These are phyloP conservation scores for Lagocephalus sceleratus DNA, from an alignment of 2,797 vertebrate genomes.

Conservation along the genomic window DNA sequence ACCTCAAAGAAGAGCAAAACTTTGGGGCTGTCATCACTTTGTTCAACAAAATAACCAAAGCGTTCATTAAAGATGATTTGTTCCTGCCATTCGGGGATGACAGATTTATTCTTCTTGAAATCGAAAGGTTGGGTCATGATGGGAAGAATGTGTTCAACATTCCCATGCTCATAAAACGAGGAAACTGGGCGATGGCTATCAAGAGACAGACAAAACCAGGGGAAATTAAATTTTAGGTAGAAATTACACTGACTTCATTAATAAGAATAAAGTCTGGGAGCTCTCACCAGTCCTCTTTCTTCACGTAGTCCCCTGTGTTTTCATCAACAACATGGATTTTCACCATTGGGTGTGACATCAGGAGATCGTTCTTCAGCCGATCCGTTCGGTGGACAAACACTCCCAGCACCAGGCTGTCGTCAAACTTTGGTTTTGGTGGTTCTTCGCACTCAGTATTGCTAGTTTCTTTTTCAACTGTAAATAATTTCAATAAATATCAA, in stretches of 20 bases:
- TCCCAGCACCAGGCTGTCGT: conserved; percentile 87
- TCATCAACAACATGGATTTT: conserved; percentile 93
- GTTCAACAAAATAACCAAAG: conserved; percentile 85
- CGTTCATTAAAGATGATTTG: conserved; percentile 94
- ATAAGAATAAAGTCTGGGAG: not conserved
- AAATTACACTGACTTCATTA: not conserved
- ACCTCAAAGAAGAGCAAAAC: conserved; percentile 95
- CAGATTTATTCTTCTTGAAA: conserved; percentile 88
- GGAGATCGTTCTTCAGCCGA: conserved; percentile 84
- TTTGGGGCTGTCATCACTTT: conserved; percentile 75
- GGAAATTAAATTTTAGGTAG: not conserved
- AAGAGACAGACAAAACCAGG: not conserved
- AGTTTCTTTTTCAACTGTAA: conserved; percentile 57
- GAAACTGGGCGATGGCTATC: conserved; percentile 83
- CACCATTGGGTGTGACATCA: conserved; percentile 91
- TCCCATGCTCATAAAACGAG: conserved; percentile 88
- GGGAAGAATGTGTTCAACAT: conserved; percentile 84
- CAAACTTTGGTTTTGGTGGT: conserved; percentile 65
- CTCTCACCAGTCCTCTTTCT: conserved; percentile 88
- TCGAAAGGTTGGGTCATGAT: conserved; percentile 92
- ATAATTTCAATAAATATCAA: not conserved
- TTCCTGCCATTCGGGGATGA: conserved; percentile 93
- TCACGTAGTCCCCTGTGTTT: conserved; percentile 85
- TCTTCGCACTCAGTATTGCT: conserved; percentile 54
- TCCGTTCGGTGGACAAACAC: conserved; percentile 89